Evolutionary conservation across 2,113 vertebrate species (phyloP), one percentile per base, ranked within the genome.

Genomic region (Himantopus leucocephalus): DNA sequence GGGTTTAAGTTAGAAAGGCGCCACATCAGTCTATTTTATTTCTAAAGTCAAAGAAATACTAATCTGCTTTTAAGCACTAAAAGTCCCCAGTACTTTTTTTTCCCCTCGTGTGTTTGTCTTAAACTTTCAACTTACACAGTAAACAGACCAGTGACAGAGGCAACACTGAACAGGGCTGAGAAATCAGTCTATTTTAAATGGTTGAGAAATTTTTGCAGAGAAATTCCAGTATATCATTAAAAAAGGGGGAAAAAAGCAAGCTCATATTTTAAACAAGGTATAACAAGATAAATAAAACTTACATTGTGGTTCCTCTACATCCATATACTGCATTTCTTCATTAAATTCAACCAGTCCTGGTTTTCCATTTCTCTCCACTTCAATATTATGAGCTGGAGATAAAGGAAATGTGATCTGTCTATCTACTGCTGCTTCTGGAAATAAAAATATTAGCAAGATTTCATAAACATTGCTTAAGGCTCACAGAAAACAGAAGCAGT

Each of bases 271-370:
- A 96, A 96, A 34, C 12, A 9, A 81, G 30, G n/a, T 60, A 9
- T 39, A 84, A 76, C 19, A 78, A 74, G 43, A 73, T 39, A 59
- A 85, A 87, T 74, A 60, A 82, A 91, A 97, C 98, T 98, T 97
- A 99, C 99, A 99, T 93, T 99, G 98, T 48, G 99, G 98, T 90
- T 99, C 99, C 80, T 99, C 99, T 58, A 99, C 98, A 97, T 99
- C 99, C 99, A 99, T 99, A 96, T 99, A 99, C 94, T 99, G 99
- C 96, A 99, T 98, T 98, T 99, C 99, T 96, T 99, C 99, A 87
- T 95, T 98, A 94, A 99, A 98, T 97, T 99, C 99, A 71, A 98
- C 98, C 90, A 99, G 91, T 60, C 98, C 98, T 62, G 99, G 98
- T 95, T 98, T 99, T 77, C 99, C 99, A 86, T 99, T 99, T 98